Base-by-base conservation (phyloP, 2,888 invertebrate species). In the Thereva unica region DNA sequence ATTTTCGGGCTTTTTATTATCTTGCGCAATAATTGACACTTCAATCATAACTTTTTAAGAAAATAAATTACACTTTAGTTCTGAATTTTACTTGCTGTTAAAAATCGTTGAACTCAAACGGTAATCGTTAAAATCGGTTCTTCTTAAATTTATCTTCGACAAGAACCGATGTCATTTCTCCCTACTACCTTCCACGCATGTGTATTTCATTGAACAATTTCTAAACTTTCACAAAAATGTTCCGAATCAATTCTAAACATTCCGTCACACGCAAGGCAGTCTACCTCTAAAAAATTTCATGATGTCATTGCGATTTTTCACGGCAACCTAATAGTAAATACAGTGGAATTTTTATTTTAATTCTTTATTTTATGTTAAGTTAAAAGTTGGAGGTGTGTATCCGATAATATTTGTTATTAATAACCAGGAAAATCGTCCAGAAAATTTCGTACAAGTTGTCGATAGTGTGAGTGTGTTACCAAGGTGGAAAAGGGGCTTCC, bases 231-330 rank as follows among this genome's bases (percentile, higher is more conserved):
- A 50, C 4, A 23, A 50, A 50, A 5, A 8, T 23, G 61, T 38
- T 61, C 61, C 61, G 64, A 54, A 53, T 37, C 49, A 55, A 40
- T 69, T 67, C 64, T 67, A 67, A 69, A 67, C 69, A 69, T 69
- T 69, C 69, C 69, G 69, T 69, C 69, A 69, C 66, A 66, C 49
- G 49, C 40, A 53, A 44, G 53, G 53, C 52, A 64, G 53, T 44
- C 50, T 44, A 64, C 57, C 63, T 55, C 56, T 49, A 44, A 59
- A 41, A 57, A 66, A 61, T 45, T 64, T 53, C 63, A 64, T 68
- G 68, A 68, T 68, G 68, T 68, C 68, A 68, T 66, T 66, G 50
- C 52, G 57, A 57, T 68, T 66, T 56, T 59, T 55, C 44, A 41
- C 50, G 12, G 56, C 49, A 45, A 59, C 50, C 50, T 61, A 50